Evolutionary conservation across 2,113 vertebrate species (phyloP), one percentile per base, ranked within the genome.

Genomic region (Promerops cafer): DNA sequence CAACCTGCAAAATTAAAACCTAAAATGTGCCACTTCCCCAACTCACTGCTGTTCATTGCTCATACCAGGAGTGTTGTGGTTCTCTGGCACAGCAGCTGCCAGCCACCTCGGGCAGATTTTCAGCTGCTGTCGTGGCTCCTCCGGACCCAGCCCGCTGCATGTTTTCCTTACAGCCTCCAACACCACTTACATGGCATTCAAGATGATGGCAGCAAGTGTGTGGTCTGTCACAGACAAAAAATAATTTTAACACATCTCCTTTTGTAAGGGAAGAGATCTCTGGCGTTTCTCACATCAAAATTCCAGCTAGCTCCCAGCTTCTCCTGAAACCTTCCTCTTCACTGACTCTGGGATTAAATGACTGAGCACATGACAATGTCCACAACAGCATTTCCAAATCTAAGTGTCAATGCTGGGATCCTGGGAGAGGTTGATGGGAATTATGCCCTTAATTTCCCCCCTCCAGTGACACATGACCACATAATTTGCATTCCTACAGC

Each of bases 101-200:
- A 78, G 54, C 22, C 39, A 60, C 28, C 17, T 6, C 1, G 40
- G 83, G 57, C 37, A 89, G 37, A 94, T 69, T 72, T 89, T 85
- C 75, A 88, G 54, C 70, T 83, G 59, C 59, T 90, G 54, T 56
- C 2, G 3, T 27, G 56, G 47, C 28, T 94, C 14, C 6, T 7
- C 15, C 2, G 3, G 22, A 59, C 35, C 33, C 44, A 75, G n/a
- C 47, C 63, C 0, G 0, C 50, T 45, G 50, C 0, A 0, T 37
- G 64, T 37, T 21, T 61, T 35, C 84, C 77, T 89, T 17, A 33
- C 78, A 71, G 40, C 30, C 49, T 87, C 63, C 45, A 61, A 23
- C 24, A 23, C 22, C 70, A 56, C 16, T 7, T 39, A n/a, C 28
- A 37, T 10, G 14, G 28, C 42, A 27, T 44, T 45, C 39, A 42